Evolutionary conservation across 2,113 vertebrate species (phyloP).

Genomic region (Chloebia gouldiae): DNA sequence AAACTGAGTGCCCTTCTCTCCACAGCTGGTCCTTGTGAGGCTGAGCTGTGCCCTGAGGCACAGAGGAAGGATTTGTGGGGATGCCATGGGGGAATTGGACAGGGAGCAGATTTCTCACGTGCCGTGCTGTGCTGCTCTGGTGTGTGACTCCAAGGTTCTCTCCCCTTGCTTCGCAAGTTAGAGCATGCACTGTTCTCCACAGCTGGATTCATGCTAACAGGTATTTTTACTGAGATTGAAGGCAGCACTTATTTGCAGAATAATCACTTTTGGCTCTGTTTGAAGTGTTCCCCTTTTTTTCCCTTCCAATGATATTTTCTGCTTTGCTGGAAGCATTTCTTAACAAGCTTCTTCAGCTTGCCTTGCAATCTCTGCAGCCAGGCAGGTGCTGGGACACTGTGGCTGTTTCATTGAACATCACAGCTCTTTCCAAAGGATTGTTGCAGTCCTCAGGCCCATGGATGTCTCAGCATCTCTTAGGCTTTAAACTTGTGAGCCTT

Average conservation of each 20-base stretch:
- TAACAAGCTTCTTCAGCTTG: slow-evolving; percentile 1
- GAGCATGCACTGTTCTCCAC: background rate
- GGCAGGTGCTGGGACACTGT: background rate
- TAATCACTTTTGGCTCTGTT: slow-evolving; percentile 10
- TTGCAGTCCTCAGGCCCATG: background rate
- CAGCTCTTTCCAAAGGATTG: background rate
- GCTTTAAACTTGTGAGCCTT: background rate
- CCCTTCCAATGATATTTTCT: background rate
- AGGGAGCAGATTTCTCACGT: background rate
- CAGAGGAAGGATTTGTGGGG: background rate
- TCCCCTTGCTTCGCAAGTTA: background rate
- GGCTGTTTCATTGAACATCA: background rate
- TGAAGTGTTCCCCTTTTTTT: slow-evolving; percentile 5
- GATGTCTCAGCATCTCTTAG: background rate
- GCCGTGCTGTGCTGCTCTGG: background rate
- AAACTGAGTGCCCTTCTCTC: background rate
- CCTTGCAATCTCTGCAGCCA: background rate
- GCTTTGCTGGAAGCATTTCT: slow-evolving; percentile 33
- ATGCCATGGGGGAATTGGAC: accelerated
- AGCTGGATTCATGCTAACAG: background rate
- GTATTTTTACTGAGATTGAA: background rate
- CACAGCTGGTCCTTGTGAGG: accelerated
- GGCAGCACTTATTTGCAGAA: slow-evolving; percentile 31
- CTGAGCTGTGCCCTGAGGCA: background rate
- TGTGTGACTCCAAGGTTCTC: background rate